Evolutionary conservation across 2,113 vertebrate genomes (phyloP), one percentile per base, ranked within the genome.

Genomic region (Turdus rufiventris): DNA sequence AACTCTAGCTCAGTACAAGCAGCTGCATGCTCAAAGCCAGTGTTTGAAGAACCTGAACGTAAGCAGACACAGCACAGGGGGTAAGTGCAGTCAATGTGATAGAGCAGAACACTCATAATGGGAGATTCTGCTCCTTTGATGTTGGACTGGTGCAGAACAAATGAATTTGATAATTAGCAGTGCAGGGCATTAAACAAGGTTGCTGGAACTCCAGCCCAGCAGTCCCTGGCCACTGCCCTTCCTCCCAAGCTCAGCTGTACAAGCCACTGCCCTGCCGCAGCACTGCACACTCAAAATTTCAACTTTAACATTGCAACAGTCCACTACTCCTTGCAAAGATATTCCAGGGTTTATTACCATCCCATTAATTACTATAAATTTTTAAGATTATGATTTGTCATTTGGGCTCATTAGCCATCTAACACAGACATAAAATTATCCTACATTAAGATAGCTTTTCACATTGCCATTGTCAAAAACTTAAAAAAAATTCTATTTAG

Each of bases 381-480:
- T 95, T 77, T 94, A 90, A 78, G 87, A 91, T 65, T 42, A 66
- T 8, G 34, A 50, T 83, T 47, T 71, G 63, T 90, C 34, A 74
- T 89, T 79, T 93, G 33, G 82, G 77, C 53, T 95, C 89, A 80
- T 87, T 94, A 94, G 43, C 34, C 80, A 81, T 63, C 72, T 54
- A 95, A 93, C 53, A 88, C 1, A 66, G 33, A 68, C 56, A 89
- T 34, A 47, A 60, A 92, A 73, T 91, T 93, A 91, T 74, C n/a
- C 57, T 60, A 75, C n/a, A 63, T 87, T 42, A 81, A 80, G n/a
- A 92, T 18, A 78, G 43, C 18, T 88, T 89, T 80, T 61, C 68
- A 72, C 57, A 75, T 19, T 61, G 43, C 53, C 14, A 78, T 48
- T 42, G 54, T 88, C 91, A 42, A 77, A 31, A 85, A 38, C 53